A percentile compares a stretch with the other conserved stretches of the same genome.
Conservation (phyloP, 2,797 vertebrate genomes). For the Cyprinodon diabolis region DNA sequence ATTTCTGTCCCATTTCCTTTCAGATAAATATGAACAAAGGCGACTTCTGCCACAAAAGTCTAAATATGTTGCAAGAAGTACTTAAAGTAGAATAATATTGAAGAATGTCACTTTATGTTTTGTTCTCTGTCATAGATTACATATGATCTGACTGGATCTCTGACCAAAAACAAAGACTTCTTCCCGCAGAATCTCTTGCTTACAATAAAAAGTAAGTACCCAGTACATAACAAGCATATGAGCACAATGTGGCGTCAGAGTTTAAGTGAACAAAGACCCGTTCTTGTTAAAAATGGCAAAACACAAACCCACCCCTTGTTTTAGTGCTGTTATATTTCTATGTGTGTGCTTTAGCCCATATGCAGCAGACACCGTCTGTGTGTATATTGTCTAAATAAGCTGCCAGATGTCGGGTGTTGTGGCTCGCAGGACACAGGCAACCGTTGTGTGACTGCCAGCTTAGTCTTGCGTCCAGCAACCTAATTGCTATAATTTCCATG, state of each 20-base stretch:
- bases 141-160: conserved; percentile 90
- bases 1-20: not conserved
- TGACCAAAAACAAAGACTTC: conserved; percentile 92
- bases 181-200: conserved; percentile 93
- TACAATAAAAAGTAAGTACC: conserved; percentile 91
- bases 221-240: conserved; percentile 43
- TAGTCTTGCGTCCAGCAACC: conserved; percentile 61
- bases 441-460: conserved; percentile 74
- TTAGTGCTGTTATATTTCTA: conserved; percentile 37
- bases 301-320: conserved; percentile 65
- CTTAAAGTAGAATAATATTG: not conserved
- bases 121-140: conserved; percentile 82
- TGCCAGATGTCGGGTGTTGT: conserved; percentile 77
- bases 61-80: not conserved
- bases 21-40: not conserved
- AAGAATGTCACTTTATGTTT: conserved; percentile 17
- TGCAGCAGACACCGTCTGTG: conserved; percentile 66
- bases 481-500: conserved; percentile 80
- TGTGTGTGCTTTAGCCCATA: conserved; percentile 52
- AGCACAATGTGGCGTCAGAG: conserved; percentile 60
- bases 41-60: not conserved
- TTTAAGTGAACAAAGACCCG: conserved; percentile 54
- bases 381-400: conserved; percentile 72
- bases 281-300: conserved; percentile 52
- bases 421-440: conserved; percentile 65